Evolutionary conservation across 2,113 vertebrate species (phyloP), one percentile per base, ranked within the genome.

Genomic region (Phainopepla nitens): DNA sequence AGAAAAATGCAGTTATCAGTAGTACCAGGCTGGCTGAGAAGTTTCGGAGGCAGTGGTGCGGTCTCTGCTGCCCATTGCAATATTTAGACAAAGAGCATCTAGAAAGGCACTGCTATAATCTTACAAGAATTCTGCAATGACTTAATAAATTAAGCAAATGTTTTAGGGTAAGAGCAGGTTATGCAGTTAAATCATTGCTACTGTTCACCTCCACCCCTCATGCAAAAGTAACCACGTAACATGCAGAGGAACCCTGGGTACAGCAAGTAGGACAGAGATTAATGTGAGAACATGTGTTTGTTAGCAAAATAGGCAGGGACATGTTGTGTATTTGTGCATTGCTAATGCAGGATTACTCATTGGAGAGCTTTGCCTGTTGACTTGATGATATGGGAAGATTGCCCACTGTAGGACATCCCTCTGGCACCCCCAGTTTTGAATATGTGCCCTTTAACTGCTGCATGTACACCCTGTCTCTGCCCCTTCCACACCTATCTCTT

Each of bases 111-210:
- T 83, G 41, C 66, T 88, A 71, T 45, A 71, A 81, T 62, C 60
- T 71, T 90, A 64, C 24, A 86, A 81, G 19, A 81, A 68, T 58
- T 77, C 75, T 85, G 13, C 29, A 42, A 50, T 77, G 42, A 77
- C 42, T 92, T 83, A 39, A 54, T 57, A 70, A 92, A 83, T 83
- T 42, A 66, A 80, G 47, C 33, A 88, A 94, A 31, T 23, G 14
- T 71, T 90, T 68, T 58, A 35, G n/a, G 65, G 39, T 44, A 77
- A 2, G 7, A 89, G 94, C 79, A 96, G 92, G 88, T 88, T 95
- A 73, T 81, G 41, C 64, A 90, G 85, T 76, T 93, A 94, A 90
- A 92, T 78, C 24, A 61, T 36, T 84, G 78, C 90, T 82, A 29
- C 73, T 70, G 50, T 87, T 95, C 83, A 66, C 51, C 60, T 85